A percentile compares a stretch with the other conserved stretches of the same genome.
These are phyloP conservation scores for Diorhabda carinulata DNA, from an alignment of 1,140 invertebrate genomes.

Conservation along the genomic window DNA sequence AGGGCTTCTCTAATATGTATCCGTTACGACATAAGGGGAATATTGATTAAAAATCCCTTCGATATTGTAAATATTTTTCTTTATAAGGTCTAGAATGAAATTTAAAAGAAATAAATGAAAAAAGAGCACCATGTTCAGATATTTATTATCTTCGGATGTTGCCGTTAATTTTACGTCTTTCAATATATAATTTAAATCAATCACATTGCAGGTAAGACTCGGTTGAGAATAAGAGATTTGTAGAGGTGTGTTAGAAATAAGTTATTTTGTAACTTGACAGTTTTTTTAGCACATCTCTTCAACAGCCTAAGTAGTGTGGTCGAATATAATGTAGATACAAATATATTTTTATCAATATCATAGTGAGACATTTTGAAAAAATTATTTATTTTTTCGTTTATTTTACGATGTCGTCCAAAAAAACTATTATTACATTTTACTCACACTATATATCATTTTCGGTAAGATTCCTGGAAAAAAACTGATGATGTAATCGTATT, in stretches of 20 bases:
- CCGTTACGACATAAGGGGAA: slow-evolving; percentile 21
- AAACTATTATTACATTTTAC: too few species aligned
- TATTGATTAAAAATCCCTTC: slow-evolving; percentile 36
- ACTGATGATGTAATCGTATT: too few species aligned
- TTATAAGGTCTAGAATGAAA: slow-evolving; percentile 17
- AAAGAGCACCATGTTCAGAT: slow-evolving; percentile 32
- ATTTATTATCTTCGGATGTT: background rate
- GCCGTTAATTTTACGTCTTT: background rate
- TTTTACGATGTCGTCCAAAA: background rate
- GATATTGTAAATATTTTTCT: slow-evolving; percentile 20
- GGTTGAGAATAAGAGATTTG: background rate
- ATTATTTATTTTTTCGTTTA: slow-evolving; percentile 30
- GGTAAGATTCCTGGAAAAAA: too few species aligned
- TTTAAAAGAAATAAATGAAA: background rate
- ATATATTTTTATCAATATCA: slow-evolving; percentile 32
- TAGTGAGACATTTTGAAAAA: slow-evolving; percentile 26
- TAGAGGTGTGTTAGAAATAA: background rate
- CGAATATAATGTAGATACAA: slow-evolving; percentile 27
- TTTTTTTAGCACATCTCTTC: background rate
- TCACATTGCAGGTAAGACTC: background rate
- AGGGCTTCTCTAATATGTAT: slow-evolving; percentile 10
- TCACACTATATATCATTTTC: too few species aligned
- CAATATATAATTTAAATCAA: background rate
- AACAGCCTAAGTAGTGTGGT: slow-evolving; percentile 19
- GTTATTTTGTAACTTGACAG: background rate